phyloP scores from a whole-genome alignment of 2,888 invertebrate species.

The Torymus aiolomorphi region DNA sequence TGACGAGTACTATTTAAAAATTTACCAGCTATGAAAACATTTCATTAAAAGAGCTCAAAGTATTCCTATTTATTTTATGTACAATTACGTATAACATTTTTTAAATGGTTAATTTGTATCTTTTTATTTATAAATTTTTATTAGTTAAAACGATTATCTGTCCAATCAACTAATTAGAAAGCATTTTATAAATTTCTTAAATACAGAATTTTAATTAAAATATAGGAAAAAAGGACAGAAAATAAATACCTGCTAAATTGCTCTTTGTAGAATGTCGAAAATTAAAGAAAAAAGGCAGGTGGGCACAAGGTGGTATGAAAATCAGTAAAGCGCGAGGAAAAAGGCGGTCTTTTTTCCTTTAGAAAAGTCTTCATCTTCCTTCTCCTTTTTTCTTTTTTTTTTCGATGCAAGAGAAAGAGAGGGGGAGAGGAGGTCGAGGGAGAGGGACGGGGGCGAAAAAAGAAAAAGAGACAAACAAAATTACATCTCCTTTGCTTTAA shows the following conservation, averaged over 20 bases:
- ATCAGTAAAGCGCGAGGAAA: conserved; percentile 3
- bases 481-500: conserved; percentile 42
- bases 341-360: conserved; percentile 4
- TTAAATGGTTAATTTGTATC: no score
- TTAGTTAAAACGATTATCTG: neutral
- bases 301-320: no score
- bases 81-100: no score
- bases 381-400: conserved; percentile 18
- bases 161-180: neutral
- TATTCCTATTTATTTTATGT: no score
- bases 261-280: conserved; percentile 24
- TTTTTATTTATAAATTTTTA: neutral
- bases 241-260: conserved; percentile 29
- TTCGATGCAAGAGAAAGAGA: no score
- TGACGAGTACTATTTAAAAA: no score
- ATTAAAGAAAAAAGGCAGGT: conserved; percentile 21
- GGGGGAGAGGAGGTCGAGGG: no score
- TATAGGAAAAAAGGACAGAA: neutral
- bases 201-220: neutral
- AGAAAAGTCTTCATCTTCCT: conserved; percentile 41
- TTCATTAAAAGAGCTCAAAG: no score
- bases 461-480: conserved; percentile 36
- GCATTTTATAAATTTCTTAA: neutral
- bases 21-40: no score
- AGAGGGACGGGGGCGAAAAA: no score